phyloP scores from a whole-genome alignment of 2,797 vertebrate genomes.

The Darevskia mixta region DNA sequence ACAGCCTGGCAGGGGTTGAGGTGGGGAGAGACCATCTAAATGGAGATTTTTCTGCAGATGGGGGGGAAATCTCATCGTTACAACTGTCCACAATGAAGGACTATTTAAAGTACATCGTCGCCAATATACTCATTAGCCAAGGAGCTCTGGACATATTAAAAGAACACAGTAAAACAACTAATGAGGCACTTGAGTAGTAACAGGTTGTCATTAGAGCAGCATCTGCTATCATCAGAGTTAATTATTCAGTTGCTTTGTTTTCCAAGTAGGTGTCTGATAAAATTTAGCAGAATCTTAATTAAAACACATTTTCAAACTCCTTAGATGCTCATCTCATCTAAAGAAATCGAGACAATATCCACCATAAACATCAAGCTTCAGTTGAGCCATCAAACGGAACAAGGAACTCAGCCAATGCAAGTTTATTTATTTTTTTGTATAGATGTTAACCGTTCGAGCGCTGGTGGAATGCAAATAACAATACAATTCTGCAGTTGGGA shows the following conservation, averaged over 20 bases:
- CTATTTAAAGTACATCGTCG: constrained; percentile 75
- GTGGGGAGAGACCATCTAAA: constrained; percentile 40
- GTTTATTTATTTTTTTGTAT: constrained; percentile 34
- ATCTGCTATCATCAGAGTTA: constrained; percentile 91
- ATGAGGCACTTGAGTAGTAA: constrained; percentile 86
- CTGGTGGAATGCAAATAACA: constrained; percentile 25
- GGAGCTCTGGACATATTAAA: constrained; percentile 82
- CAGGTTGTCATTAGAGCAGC: constrained; percentile 89
- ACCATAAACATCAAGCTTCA: constrained; percentile 85
- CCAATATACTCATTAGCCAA: constrained; percentile 76
- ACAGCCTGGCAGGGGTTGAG: not conserved
- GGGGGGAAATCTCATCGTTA: constrained; percentile 52
- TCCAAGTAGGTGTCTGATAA: constrained; percentile 88
- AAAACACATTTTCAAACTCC: constrained; percentile 88
- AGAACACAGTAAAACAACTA: constrained; percentile 83
- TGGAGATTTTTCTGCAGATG: constrained; percentile 44
- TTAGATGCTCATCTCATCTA: constrained; percentile 86
- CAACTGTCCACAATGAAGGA: constrained; percentile 52
- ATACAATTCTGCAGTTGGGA: not conserved
- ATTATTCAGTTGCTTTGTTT: constrained; percentile 90
- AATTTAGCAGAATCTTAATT: constrained; percentile 92
- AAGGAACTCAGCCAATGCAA: constrained; percentile 75
- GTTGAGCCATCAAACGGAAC: constrained; percentile 82
- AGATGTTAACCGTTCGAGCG: constrained; percentile 68
- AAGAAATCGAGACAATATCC: constrained; percentile 86